A percentile compares a stretch with the other conserved stretches of the same genome.
Conservation (phyloP, 2,113 vertebrate genomes). For the Lathamus discolor region DNA sequence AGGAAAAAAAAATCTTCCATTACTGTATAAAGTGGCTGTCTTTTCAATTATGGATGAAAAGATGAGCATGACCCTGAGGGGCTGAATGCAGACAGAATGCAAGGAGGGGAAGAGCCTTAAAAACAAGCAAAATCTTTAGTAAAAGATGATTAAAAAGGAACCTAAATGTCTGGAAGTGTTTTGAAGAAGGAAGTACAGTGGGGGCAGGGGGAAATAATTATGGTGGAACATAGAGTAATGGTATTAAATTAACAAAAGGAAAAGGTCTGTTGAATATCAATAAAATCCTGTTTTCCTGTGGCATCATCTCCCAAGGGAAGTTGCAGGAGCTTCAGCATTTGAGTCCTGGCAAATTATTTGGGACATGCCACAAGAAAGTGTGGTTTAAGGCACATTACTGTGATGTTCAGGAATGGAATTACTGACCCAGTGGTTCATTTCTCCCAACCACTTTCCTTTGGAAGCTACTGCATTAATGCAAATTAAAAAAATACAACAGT, state of each 20-base stretch:
- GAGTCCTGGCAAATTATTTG: not conserved
- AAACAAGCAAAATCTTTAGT: conserved; percentile 54
- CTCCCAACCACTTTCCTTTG: not conserved
- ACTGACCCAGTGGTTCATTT: not conserved
- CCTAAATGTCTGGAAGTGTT: conserved; percentile 47
- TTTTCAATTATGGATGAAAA: conserved; percentile 74
- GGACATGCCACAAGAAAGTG: conserved; percentile 13
- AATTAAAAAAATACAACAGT: not conserved
- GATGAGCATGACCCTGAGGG: conserved; percentile 52
- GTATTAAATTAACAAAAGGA: conserved; percentile 45
- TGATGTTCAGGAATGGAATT: not conserved
- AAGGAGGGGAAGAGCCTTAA: conserved; percentile 14
- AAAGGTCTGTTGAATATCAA: conserved; percentile 37
- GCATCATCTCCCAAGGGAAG: conserved; percentile 12
- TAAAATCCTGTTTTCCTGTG: conserved; percentile 35
- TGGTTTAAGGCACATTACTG: not conserved
- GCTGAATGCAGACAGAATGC: conserved; percentile 26
- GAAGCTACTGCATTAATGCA: not conserved
- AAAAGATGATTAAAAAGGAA: conserved; percentile 50
- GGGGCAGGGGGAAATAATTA: not conserved
- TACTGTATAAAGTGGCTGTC: conserved; percentile 58
- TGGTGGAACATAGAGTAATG: not conserved
- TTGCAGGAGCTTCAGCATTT: not conserved
- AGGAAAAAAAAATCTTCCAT: conserved; percentile 3
- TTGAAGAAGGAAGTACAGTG: not conserved